Percentiles rank a stretch among this genome's conserved stretches.
These are phyloP conservation scores for Cepaea hortensis DNA, from an alignment of 2,888 invertebrate species.

Conservation along the genomic window DNA sequence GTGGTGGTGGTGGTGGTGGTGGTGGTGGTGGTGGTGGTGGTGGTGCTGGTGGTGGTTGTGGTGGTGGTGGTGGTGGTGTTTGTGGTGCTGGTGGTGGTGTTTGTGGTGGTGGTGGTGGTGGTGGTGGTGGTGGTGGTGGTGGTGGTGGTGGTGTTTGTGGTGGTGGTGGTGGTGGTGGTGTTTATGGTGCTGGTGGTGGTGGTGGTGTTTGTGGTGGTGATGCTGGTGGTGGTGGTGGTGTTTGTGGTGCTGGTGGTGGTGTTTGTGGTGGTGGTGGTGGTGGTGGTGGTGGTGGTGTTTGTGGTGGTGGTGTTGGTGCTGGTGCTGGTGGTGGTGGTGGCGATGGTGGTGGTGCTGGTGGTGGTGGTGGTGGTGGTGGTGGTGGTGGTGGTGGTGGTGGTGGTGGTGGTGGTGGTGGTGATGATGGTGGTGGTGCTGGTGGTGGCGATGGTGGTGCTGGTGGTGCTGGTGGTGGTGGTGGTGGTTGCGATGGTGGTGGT, in stretches of 20 bases:
- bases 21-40: too few relatives aligned
- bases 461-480: background rate
- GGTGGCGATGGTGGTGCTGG: background rate
- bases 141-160: background rate
- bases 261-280: constrained; percentile 28
- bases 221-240: constrained; percentile 34
- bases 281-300: constrained; percentile 35
- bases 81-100: background rate
- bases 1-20: too few relatives aligned
- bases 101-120: background rate
- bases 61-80: background rate
- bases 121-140: background rate
- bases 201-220: constrained; percentile 15
- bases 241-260: background rate
- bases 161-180: background rate
- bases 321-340: constrained; percentile 40
- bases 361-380: constrained; percentile 36
- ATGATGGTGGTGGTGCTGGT: background rate
- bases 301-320: too few relatives aligned
- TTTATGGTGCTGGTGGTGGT: background rate
- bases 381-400: constrained; percentile 36
- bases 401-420: constrained; percentile 22
- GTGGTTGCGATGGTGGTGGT: background rate
- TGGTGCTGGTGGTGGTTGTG: background rate
- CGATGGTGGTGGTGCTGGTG: constrained; percentile 28